Base-by-base conservation (phyloP, 2,797 vertebrate genomes). In the Urophycis tenuis region DNA sequence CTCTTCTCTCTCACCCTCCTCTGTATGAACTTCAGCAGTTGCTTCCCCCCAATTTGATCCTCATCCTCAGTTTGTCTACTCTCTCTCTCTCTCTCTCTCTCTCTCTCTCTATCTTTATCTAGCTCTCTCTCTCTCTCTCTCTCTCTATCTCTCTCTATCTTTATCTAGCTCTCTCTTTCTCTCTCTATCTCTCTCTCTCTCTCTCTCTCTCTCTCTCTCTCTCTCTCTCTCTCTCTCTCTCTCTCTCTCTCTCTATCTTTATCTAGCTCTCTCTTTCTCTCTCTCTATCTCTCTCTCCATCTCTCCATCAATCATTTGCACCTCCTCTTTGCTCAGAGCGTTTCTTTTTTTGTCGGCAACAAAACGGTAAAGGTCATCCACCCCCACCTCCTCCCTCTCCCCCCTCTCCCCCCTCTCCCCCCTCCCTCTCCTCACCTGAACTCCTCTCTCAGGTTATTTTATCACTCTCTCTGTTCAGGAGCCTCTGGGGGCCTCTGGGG, bases 201-300 rank as follows among this genome's bases (percentile, higher is more conserved):
- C 34, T 22, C 41, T 19, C 5, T 49, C 29, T 5, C 74, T 77
- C 77, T 81, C 73, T 0, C 77, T 15, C 32, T 19, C 74, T 75
- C 41, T 73, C 79, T 74, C 74, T 32, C 34, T 22, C 41, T 19
- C 5, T 49, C 29, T 5, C 74, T 77, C 77, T 81, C 73, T 0
- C 77, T 15, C 32, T 19, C 74, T 75, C 41, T 73, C 79, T 74
- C 74, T 32, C 34, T 22, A n/a, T n/a, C n/a, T n/a, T n/a, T n/a
- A n/a, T n/a, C n/a, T n/a, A n/a, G n/a, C 5, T 49, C 29, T 5
- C 74, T 77, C 77, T 81, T 72, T 0, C 77, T 15, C 32, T 19
- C 74, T 75, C 41, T 73, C 79, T 74, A 73, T 32, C 34, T 22
- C 72, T 71, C 76, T 78, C 70, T 77, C 79, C 74, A 76, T 82